These are phyloP conservation scores for Phasianus colchicus DNA, from an alignment of 2,113 vertebrate genomes.

Conservation along the genomic window DNA sequence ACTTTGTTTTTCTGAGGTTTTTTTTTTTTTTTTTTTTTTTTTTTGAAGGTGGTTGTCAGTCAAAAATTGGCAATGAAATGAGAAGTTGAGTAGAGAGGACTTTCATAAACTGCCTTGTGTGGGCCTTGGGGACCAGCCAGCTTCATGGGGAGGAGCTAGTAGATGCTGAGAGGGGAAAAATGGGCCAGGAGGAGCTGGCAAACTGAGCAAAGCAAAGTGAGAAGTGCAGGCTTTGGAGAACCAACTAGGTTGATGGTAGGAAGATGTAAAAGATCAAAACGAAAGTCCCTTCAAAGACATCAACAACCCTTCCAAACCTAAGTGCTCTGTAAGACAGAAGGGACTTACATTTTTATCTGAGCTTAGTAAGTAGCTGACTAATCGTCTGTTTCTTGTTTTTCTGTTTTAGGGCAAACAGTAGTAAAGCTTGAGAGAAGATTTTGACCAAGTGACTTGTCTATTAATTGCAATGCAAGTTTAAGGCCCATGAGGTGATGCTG, in stretches of 20 bases:
- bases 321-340: neutral
- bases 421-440: neutral
- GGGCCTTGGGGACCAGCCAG: fast-evolving
- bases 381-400: neutral
- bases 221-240: neutral
- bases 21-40: neutral
- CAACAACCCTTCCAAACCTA: neutral
- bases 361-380: neutral
- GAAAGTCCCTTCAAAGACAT: neutral
- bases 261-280: neutral
- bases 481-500: neutral
- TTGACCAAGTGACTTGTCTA: neutral
- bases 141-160: neutral
- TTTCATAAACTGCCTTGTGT: neutral
- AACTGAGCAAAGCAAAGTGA: neutral
- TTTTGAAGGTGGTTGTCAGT: neutral
- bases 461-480: neutral
- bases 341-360: neutral
- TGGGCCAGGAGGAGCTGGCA: neutral
- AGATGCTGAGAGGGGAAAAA: neutral
- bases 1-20: neutral
- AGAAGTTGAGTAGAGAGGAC: neutral
- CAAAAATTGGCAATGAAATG: neutral
- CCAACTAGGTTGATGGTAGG: neutral
- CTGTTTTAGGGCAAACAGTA: neutral